Conservation (phyloP, 2,113 vertebrate species). For the Martes martes region DNA sequence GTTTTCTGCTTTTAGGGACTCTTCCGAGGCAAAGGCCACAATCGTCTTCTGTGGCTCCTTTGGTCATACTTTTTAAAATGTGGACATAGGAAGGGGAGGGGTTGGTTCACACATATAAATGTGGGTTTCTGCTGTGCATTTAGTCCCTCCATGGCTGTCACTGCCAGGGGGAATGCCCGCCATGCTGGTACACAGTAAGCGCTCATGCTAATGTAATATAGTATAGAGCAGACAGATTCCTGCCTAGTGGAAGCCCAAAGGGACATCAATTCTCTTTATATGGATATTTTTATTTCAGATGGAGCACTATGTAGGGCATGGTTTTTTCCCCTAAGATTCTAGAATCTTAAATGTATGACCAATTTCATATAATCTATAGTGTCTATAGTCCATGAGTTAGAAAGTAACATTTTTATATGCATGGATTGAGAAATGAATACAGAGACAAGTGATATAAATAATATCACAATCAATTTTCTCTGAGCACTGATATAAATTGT, state of each 20-base stretch:
- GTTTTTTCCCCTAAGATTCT: slow-evolving; percentile 69
- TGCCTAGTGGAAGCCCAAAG: slow-evolving; percentile 49
- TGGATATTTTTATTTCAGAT: slow-evolving; percentile 72
- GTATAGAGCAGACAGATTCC: slow-evolving; percentile 3
- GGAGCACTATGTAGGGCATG: slow-evolving; percentile 50
- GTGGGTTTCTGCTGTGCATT: not conserved
- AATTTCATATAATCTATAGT: slow-evolving; percentile 64
- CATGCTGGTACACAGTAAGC: not conserved
- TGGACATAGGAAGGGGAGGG: not conserved
- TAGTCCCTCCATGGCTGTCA: not conserved
- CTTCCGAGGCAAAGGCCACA: not conserved
- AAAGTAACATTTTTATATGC: slow-evolving; percentile 67
- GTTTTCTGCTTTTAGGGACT: not conserved
- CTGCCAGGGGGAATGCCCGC: not conserved
- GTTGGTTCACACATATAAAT: not conserved
- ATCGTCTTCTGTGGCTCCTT: not conserved
- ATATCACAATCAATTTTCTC: slow-evolving; percentile 69
- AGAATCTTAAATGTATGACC: slow-evolving; percentile 70
- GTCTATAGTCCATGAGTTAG: slow-evolving; percentile 69
- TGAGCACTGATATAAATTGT: slow-evolving; percentile 58
- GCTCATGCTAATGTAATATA: not conserved
- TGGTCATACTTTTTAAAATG: not conserved
- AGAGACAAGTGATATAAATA: slow-evolving; percentile 64
- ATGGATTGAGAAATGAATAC: slow-evolving; percentile 58
- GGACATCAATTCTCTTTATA: slow-evolving; percentile 65